Evolutionary conservation across 2,888 invertebrate species (phyloP).

Genomic region (Meandrusa payeni): DNA sequence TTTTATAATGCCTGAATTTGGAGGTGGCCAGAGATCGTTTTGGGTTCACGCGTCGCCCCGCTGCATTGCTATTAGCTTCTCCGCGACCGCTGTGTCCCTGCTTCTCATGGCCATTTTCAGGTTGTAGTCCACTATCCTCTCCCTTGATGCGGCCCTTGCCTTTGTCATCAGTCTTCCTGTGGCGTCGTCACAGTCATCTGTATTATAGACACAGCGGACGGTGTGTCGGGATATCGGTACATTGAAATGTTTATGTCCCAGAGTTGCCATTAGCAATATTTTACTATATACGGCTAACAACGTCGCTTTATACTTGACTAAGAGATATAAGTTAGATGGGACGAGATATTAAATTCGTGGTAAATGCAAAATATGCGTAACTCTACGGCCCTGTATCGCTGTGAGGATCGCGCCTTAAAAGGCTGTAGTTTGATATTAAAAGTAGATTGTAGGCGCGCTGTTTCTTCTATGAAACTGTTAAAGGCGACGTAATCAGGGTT

Average conservation of each 20-base stretch:
- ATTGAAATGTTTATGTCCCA: constrained; percentile 18
- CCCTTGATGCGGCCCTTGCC: too few relatives aligned
- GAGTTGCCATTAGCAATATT: constrained; percentile 7
- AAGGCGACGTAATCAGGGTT: too few relatives aligned
- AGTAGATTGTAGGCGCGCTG: constrained; percentile 1
- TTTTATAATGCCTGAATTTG: too few relatives aligned
- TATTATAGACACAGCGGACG: too few relatives aligned
- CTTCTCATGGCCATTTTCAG: too few relatives aligned
- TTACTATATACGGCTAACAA: constrained; percentile 13
- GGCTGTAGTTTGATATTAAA: constrained; percentile 7
- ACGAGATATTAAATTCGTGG: constrained; percentile 16
- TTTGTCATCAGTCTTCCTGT: too few relatives aligned
- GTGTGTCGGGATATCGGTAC: constrained; percentile 10
- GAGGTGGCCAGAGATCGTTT: too few relatives aligned
- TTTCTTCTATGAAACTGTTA: constrained; percentile 8
- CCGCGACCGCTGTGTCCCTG: too few relatives aligned
- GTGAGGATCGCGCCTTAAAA: neutral
- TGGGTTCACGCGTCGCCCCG: too few relatives aligned
- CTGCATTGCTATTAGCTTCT: too few relatives aligned
- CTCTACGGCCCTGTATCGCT: neutral
- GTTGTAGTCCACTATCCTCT: too few relatives aligned
- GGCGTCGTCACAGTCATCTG: too few relatives aligned
- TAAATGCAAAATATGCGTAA: constrained; percentile 14
- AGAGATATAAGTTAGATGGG: constrained; percentile 14
- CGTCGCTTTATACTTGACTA: constrained; percentile 10